Base-by-base conservation (phyloP, 2,888 invertebrate species). In the Griposia aprilina region DNA sequence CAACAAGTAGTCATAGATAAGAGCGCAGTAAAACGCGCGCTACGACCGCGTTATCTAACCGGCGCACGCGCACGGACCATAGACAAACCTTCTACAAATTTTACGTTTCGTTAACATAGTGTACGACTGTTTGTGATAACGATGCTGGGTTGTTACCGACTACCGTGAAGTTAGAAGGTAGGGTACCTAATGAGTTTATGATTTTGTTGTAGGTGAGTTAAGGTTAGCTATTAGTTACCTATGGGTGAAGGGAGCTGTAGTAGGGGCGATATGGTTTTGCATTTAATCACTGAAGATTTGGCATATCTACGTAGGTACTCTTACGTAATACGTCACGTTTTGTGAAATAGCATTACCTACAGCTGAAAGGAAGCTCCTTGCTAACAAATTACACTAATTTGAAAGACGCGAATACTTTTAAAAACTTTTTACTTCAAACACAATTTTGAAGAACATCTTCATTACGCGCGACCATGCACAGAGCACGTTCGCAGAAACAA, bases 1-100 rank as follows among this genome's bases (percentile, higher is more conserved):
- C 81, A 82, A 91, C 91, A 86, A 83, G 88, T 86, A 85, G 87
- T 89, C 86, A 88, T 80, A 89, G 91, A 91, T 91, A 91, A 89
- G 83, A 76, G 69, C 74, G 85, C 86, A 86, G 88, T 90, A 87
- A 89, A 88, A 87, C 81, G 79, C 65, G 82, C 83, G 59, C 69
- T 60, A 69, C 69, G 60, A 60, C 41, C 60, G 74, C 83, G 85
- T 88, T 90, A 90, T 90, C 91, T 83, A 50, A 30, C 65, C 73
- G 76, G 86, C 87, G 85, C 87, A 83, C 84, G 87, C 85, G 87
- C 84, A 83, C 83, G 74, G 76, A 78, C 70, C 68, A 80, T 80
- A 82, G 82, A 87, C 88, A 84, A 74, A 86, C 77, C 80, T 82
- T 76, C 78, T 75, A 89, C 88, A 87, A 84, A 87, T 83, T 86